phyloP scores from a whole-genome alignment of 2,797 vertebrate genomes.

The Aselliscus stoliczkanus region DNA sequence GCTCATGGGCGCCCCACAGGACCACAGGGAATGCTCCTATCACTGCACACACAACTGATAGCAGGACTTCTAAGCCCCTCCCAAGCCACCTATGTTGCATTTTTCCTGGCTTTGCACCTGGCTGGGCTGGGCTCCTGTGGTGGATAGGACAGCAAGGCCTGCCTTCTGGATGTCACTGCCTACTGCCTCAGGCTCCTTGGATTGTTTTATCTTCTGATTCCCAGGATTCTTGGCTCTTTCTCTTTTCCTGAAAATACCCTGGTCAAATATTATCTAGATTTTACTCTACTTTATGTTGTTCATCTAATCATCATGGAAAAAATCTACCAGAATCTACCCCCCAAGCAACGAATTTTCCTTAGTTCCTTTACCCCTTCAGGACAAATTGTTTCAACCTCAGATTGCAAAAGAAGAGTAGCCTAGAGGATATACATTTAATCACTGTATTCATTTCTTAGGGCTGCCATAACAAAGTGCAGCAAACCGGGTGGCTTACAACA shows the following conservation, averaged over 20 bases:
- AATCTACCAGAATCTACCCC: neutral
- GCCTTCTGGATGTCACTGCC: neutral
- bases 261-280: neutral
- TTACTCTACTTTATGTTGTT: neutral
- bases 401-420: neutral
- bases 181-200: rapidly evolving
- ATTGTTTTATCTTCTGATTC: neutral
- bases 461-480: neutral
- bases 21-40: neutral
- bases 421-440: neutral
- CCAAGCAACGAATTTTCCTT: neutral
- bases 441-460: neutral
- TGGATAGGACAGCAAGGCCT: neutral
- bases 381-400: neutral
- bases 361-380: neutral
- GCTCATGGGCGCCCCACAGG: neutral
- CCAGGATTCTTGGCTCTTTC: neutral
- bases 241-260: neutral
- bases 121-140: too few species aligned
- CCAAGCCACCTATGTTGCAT: too few species aligned
- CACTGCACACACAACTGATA: rapidly evolving
- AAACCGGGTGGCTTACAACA: neutral
- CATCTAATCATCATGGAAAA: neutral
- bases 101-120: neutral
- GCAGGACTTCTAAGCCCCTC: neutral